Conservation (phyloP, 1,140 invertebrate species). For the Drosophila neocordata region DNA sequence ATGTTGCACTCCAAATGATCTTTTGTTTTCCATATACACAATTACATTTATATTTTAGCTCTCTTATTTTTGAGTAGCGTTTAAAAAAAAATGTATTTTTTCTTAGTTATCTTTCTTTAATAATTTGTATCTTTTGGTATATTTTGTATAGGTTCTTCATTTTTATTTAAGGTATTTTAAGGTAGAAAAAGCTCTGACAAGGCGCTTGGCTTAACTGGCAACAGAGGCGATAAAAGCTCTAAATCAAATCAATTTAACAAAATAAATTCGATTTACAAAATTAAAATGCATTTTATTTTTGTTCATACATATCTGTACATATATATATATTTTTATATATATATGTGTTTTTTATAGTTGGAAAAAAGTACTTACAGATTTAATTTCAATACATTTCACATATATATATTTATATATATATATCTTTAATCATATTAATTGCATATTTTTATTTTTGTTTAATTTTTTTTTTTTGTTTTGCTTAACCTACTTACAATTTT, state of each 20-base stretch:
- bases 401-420: constrained; percentile 56
- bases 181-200: constrained; percentile 76
- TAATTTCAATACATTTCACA: constrained; percentile 36
- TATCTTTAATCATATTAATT: constrained; percentile 26
- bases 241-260: constrained; percentile 7
- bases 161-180: constrained; percentile 47
- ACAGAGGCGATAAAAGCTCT: constrained; percentile 75
- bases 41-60: constrained; percentile 12
- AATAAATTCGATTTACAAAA: constrained; percentile 7
- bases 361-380: not conserved
- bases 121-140: constrained; percentile 19
- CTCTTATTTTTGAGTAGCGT: not conserved
- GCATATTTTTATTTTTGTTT: constrained; percentile 41
- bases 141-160: constrained; percentile 39
- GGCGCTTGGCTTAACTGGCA: constrained; percentile 70
- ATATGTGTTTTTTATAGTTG: not conserved
- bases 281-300: constrained; percentile 8
- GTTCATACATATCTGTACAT: not conserved
- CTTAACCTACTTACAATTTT: constrained; percentile 65
- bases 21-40: constrained; percentile 4
- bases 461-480: constrained; percentile 45
- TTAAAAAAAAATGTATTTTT: not conserved
- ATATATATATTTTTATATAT: not conserved
- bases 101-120: not conserved
- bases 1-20: constrained; percentile 33